Conservation (phyloP, 2,888 invertebrate genomes). For the Hirtodrosophila cameraria region DNA sequence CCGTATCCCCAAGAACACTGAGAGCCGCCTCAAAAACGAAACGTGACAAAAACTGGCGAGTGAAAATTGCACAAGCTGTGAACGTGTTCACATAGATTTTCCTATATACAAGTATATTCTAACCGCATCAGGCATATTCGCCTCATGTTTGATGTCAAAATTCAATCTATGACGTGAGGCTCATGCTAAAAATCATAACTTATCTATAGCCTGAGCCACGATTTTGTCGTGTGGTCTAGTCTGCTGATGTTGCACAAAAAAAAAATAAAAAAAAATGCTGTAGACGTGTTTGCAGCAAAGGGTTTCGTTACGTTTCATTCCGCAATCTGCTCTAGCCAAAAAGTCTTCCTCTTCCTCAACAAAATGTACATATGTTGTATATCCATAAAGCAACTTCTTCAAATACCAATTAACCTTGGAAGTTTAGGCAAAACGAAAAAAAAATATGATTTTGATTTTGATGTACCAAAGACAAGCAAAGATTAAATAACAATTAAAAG, state of each 20-base stretch:
- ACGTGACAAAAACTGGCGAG: conserved; percentile 61
- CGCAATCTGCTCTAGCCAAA: conserved; percentile 4
- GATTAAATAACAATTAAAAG: conserved; percentile 78
- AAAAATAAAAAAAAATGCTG: no score
- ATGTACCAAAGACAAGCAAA: conserved; percentile 43
- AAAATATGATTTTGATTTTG: conserved; percentile 29
- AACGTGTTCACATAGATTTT: conserved; percentile 51
- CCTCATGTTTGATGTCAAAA: conserved; percentile 58
- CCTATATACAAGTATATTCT: not conserved
- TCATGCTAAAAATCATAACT: conserved; percentile 68
- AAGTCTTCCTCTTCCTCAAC: conserved; percentile 19
- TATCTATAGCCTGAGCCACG: conserved; percentile 51
- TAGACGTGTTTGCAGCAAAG: conserved; percentile 17
- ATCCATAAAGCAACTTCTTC: conserved; percentile 33
- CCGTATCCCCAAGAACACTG: conserved; percentile 43
- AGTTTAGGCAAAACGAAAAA: conserved; percentile 24
- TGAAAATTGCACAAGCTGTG: conserved; percentile 68
- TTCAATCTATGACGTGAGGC: conserved; percentile 75
- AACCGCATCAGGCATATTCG: conserved; percentile 7
- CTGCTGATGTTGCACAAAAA: conserved; percentile 24
- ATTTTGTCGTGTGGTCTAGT: conserved; percentile 28
- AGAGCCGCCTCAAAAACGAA: conserved; percentile 27
- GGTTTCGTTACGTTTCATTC: conserved; percentile 3
- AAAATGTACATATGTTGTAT: not conserved
- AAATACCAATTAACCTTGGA: conserved; percentile 73